These are phyloP conservation scores for Porites lobata DNA, from an alignment of 92 coral and sea anemone genomes.

Conservation along the genomic window DNA sequence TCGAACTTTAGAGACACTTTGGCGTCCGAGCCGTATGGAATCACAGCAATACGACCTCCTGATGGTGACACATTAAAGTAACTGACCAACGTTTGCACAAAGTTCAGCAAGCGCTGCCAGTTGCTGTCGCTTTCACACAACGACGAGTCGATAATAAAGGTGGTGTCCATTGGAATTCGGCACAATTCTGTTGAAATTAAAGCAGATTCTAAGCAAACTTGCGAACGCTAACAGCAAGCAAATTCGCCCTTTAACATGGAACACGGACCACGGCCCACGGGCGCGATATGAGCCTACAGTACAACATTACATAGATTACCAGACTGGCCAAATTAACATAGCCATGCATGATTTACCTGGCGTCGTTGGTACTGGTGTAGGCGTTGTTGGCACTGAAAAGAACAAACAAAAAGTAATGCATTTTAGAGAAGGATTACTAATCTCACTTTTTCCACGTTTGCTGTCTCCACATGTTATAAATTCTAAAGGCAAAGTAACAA, in stretches of 20 bases:
- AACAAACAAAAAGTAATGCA: not conserved
- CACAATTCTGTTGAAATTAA: constrained; percentile 32
- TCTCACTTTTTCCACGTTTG: not conserved
- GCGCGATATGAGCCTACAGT: not conserved
- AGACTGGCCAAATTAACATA: not conserved
- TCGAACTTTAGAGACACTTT: constrained; percentile 71
- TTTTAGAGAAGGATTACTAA: not conserved
- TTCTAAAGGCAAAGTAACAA: too few relatives aligned
- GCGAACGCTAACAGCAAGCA: not conserved
- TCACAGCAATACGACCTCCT: constrained; percentile 69
- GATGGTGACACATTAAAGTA: constrained; percentile 70
- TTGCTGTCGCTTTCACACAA: constrained; percentile 78
- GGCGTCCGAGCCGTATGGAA: constrained; percentile 64
- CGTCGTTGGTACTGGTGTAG: not conserved
- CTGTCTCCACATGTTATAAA: not conserved
- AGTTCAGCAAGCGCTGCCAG: constrained; percentile 71
- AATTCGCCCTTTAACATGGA: not conserved
- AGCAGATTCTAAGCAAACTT: not conserved
- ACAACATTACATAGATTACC: not conserved
- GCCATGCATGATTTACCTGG: not conserved
- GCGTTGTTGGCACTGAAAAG: constrained; percentile 3
- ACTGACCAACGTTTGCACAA: constrained; percentile 67
- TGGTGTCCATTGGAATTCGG: constrained; percentile 80
- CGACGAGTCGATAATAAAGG: constrained; percentile 81
- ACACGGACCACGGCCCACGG: not conserved